Conservation (phyloP, 1,140 invertebrate genomes). For the Pseudoatta argentina region DNA sequence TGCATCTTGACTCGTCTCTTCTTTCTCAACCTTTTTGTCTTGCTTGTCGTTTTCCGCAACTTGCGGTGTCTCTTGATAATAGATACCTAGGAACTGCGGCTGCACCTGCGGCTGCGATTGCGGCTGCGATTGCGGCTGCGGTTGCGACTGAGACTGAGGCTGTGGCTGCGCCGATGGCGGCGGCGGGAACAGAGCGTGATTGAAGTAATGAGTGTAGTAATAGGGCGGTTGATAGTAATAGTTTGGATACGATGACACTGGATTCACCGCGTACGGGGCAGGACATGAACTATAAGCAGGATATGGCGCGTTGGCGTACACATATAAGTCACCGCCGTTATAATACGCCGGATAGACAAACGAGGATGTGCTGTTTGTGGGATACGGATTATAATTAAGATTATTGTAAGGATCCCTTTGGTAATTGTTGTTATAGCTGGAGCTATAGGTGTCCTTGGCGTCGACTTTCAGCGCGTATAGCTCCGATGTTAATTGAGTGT, state of each 20-base stretch:
- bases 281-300: slow-evolving; percentile 72
- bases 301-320: slow-evolving; percentile 70
- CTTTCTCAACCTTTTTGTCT: slow-evolving; percentile 50
- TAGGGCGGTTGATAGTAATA: slow-evolving; percentile 80
- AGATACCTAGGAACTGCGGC: neutral
- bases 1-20: slow-evolving; percentile 17
- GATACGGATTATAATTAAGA: slow-evolving; percentile 74
- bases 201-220: slow-evolving; percentile 80
- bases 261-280: slow-evolving; percentile 34
- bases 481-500: slow-evolving; percentile 77
- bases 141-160: no score
- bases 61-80: slow-evolving; percentile 44
- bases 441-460: slow-evolving; percentile 78
- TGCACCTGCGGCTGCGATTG: neutral
- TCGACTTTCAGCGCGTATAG: slow-evolving; percentile 80
- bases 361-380: slow-evolving; percentile 56
- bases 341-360: neutral
- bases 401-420: slow-evolving; percentile 77
- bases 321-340: neutral
- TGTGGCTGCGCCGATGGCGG: neutral
- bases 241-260: slow-evolving; percentile 72
- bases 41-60: slow-evolving; percentile 70
- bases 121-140: neutral
- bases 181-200: slow-evolving; percentile 73
- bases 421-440: slow-evolving; percentile 72